A percentile compares a stretch with the other conserved stretches of the same genome.
These are phyloP conservation scores for Drosophila pallidifrons DNA, from an alignment of 1,140 invertebrate species.

Conservation along the genomic window DNA sequence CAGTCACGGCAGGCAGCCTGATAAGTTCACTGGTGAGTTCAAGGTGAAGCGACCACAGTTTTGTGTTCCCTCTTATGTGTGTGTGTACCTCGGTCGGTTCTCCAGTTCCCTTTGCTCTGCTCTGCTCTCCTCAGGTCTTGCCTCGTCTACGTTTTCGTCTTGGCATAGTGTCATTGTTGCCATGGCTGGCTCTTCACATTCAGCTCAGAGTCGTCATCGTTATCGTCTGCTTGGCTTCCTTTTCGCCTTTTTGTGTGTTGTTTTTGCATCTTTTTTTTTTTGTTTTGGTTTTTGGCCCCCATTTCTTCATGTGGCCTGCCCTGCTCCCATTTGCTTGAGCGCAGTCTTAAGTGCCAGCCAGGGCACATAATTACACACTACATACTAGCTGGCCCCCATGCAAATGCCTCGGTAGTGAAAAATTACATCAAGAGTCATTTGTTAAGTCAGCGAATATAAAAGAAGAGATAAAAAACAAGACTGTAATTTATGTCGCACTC, in stretches of 20 bases:
- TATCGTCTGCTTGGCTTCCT: conserved; percentile 53
- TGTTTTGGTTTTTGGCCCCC: conserved; percentile 23
- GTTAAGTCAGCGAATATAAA: conserved; percentile 33
- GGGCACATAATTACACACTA: conserved; percentile 70
- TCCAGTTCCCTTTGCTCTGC: background rate
- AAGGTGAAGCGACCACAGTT: conserved; percentile 70
- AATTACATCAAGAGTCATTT: conserved; percentile 56
- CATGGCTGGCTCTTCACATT: conserved; percentile 25
- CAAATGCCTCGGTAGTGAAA: conserved; percentile 55
- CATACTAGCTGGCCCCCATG: conserved; percentile 10
- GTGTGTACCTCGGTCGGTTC: conserved; percentile 9
- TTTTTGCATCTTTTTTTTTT: conserved; percentile 13
- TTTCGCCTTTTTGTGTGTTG: conserved; percentile 38
- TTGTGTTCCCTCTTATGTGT: conserved; percentile 24
- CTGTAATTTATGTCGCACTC: conserved; percentile 37
- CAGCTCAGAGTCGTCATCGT: conserved; percentile 35
- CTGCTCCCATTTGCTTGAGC: conserved; percentile 72
- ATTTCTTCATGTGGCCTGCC: conserved; percentile 28
- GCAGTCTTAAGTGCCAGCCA: conserved; percentile 61
- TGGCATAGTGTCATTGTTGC: conserved; percentile 57
- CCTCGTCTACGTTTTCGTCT: conserved; percentile 26
- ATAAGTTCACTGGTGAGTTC: conserved; percentile 78
- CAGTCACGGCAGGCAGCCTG: conserved; percentile 50
- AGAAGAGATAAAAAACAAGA: conserved; percentile 1
- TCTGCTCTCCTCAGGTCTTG: conserved; percentile 17